Conservation (phyloP, 2,888 invertebrate species). For the Neoitamus cyanurus region DNA sequence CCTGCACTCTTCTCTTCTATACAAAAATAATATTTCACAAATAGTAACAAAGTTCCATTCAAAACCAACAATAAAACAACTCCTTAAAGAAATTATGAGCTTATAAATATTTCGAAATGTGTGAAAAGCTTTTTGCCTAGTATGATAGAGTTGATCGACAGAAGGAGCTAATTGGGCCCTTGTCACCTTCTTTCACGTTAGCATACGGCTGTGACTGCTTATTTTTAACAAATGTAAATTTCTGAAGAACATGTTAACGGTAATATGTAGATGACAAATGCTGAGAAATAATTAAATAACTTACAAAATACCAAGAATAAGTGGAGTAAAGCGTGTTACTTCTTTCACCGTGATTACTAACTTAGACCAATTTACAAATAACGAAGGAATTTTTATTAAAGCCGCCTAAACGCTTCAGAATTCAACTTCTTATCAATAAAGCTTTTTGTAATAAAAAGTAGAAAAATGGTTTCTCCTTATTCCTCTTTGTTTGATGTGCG, state of each 20-base stretch:
- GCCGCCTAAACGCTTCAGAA: neutral
- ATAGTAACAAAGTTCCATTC: constrained; percentile 27
- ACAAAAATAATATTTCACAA: constrained; percentile 28
- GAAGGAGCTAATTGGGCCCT: neutral
- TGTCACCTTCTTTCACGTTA: neutral
- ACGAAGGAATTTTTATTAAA: neutral
- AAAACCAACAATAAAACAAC: constrained; percentile 36
- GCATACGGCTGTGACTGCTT: neutral
- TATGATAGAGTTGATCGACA: neutral
- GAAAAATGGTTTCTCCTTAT: neutral
- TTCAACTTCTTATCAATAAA: constrained; percentile 16
- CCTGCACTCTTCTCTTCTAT: neutral
- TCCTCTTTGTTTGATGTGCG: neutral
- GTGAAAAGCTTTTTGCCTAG: constrained; percentile 13
- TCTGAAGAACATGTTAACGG: neutral
- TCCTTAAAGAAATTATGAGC: constrained; percentile 8
- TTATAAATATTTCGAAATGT: neutral
- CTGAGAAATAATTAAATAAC: constrained; percentile 17
- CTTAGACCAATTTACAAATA: neutral
- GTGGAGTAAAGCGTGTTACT: neutral
- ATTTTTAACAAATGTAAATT: neutral
- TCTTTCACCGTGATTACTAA: constrained; percentile 16
- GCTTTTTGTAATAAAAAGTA: constrained; percentile 24
- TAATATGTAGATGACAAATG: neutral
- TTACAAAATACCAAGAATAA: constrained; percentile 6